These are phyloP conservation scores for Rotaria socialis DNA, from an alignment of 2,888 invertebrate species.

Conservation along the genomic window DNA sequence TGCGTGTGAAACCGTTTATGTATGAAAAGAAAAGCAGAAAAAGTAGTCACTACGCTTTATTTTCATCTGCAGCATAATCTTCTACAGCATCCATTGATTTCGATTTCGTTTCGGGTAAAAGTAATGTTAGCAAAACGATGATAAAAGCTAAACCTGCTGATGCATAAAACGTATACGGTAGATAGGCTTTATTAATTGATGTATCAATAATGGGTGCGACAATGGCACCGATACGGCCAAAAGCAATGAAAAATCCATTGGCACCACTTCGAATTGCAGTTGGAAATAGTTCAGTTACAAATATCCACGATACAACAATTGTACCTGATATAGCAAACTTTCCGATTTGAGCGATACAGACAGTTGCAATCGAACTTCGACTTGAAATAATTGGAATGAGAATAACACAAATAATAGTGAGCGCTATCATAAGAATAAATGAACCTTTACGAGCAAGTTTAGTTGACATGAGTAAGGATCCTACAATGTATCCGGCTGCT, in stretches of 20 bases:
- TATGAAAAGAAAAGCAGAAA: neutral
- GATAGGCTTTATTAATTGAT: neutral
- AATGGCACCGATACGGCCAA: conserved; percentile 19
- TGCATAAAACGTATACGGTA: neutral
- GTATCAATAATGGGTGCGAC: neutral
- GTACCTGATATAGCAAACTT: neutral
- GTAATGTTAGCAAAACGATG: neutral
- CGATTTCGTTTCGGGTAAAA: conserved; percentile 4
- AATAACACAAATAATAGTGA: neutral
- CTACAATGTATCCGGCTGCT: neutral
- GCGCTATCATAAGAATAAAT: neutral
- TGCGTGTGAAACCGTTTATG: neutral
- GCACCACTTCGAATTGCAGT: conserved; percentile 2
- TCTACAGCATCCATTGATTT: neutral
- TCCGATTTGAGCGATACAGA: neutral
- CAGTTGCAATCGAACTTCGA: neutral
- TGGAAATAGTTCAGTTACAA: neutral
- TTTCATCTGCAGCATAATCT: neutral
- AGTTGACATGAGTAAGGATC: neutral
- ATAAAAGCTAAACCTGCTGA: neutral
- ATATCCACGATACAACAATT: neutral
- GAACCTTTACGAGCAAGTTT: neutral
- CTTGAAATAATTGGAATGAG: neutral
- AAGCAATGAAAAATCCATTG: neutral
- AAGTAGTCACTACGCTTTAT: neutral